A percentile compares a stretch with the other conserved stretches of the same genome.
Conservation (phyloP, 2,113 vertebrate species). For the Chelonoidis abingdonii region DNA sequence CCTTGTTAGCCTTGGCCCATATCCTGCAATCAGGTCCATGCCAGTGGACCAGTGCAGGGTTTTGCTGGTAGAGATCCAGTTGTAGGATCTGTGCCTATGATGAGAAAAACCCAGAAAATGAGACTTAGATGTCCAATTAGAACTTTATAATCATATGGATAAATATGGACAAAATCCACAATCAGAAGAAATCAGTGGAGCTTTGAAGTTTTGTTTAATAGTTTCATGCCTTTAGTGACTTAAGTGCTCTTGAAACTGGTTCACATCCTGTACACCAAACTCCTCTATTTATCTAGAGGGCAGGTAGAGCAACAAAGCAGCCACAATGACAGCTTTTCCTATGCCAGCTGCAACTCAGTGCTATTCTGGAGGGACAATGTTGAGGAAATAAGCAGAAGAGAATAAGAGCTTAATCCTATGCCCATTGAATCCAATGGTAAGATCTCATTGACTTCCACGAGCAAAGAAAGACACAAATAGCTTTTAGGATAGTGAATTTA, state of each 20-base stretch:
- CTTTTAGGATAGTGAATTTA: background rate
- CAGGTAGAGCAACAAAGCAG: background rate
- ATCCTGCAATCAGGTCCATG: background rate
- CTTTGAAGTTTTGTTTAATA: too few relatives aligned
- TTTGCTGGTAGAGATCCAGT: background rate
- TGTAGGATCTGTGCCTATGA: background rate
- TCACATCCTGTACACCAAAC: too few relatives aligned
- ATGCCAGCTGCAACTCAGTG: too few relatives aligned
- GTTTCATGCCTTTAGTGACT: too few relatives aligned
- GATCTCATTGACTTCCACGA: background rate
- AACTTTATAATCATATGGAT: background rate
- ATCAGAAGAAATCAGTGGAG: background rate
- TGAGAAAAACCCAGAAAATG: background rate
- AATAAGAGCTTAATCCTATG: background rate
- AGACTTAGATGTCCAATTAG: background rate
- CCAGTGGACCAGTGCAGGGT: background rate
- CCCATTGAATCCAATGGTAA: too few relatives aligned
- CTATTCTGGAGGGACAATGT: too few relatives aligned
- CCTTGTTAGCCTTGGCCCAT: background rate
- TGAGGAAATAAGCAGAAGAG: background rate
- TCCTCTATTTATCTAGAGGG: too few relatives aligned
- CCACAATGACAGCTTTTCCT: background rate
- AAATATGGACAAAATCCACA: too few relatives aligned
- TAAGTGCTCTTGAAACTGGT: too few relatives aligned
- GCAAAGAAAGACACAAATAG: background rate